Evolutionary conservation across 1,140 invertebrate species (phyloP), one percentile per base, ranked within the genome.

Genomic region (Neuroterus valhalla): DNA sequence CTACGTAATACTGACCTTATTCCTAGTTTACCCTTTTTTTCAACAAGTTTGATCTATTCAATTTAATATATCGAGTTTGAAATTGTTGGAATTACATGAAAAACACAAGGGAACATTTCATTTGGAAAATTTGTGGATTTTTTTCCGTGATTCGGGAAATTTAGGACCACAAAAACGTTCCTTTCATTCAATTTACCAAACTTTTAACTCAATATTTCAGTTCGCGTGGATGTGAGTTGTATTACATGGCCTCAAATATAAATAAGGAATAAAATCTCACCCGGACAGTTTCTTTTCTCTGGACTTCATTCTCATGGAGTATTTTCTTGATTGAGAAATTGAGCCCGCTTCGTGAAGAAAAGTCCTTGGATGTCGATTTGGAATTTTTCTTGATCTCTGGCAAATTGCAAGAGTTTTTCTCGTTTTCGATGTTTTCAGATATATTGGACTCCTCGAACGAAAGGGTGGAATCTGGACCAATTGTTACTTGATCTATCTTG

Each of bases 301-400:
- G 83, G 19, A 82, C 14, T 73, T 90, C 88, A 68, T 84, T 87
- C 78, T 90, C 89, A 0, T 84, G 42, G 1, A 85, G 66, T 23
- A 90, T 86, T 75, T 90, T 90, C 48, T 86, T 85, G 0, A 82
- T 74, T 0, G 89, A 90, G 75, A 90, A 89, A 55, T 71, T 70
- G 68, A 86, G 80, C 71, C 85, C 71, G 81, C 72, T 83, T 80
- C 80, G 77, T 55, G 79, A 72, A 77, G 73, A 76, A 75, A 78
- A 70, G 80, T 82, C 84, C 68, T 76, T 73, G 46, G 81, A 68
- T 31, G 45, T 17, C 43, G 68, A 69, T 17, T 71, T 31, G 6
- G 43, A 26, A 71, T 76, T 17, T 75, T 74, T 82, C 66, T 76
- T 68, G 3, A 50, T 71, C 50, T 72, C 74, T 17, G 45, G 43